These are phyloP conservation scores for Meta bourneti DNA, from an alignment of 2,888 invertebrate genomes.

Conservation along the genomic window DNA sequence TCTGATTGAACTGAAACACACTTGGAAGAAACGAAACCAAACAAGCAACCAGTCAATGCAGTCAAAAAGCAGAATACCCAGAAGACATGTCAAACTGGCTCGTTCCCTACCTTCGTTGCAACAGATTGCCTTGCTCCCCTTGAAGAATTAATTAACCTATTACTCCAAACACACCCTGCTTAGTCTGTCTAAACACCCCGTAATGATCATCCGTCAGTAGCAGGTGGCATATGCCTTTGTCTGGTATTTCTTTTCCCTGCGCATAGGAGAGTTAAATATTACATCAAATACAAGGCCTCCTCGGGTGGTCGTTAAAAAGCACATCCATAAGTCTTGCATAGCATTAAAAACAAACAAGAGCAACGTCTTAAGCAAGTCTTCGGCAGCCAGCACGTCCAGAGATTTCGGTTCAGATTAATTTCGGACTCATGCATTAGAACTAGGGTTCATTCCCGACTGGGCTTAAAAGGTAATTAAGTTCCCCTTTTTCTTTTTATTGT, in stretches of 20 bases:
- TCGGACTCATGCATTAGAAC: not conserved
- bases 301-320: slow-evolving; percentile 44
- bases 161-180: slow-evolving; percentile 65
- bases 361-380: not conserved
- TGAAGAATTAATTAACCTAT: slow-evolving; percentile 73
- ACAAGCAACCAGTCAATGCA: too few relatives aligned
- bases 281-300: slow-evolving; percentile 55
- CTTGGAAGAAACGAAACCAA: too few relatives aligned
- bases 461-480: not conserved
- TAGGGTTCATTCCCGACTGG: not conserved
- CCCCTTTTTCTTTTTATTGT: not conserved
- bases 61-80: too few relatives aligned
- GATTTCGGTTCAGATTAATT: not conserved
- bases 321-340: slow-evolving; percentile 37
- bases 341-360: not conserved
- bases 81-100: not conserved
- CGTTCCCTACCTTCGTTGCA: not conserved
- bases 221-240: slow-evolving; percentile 65
- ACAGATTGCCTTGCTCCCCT: not conserved
- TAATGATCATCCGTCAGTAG: slow-evolving; percentile 64
- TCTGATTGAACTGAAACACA: too few relatives aligned
- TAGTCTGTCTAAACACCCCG: slow-evolving; percentile 60
- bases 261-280: slow-evolving; percentile 55
- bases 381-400: not conserved
- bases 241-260: not conserved